These are phyloP conservation scores for Tetrao urogallus DNA, from an alignment of 2,113 vertebrate genomes.

Conservation along the genomic window DNA sequence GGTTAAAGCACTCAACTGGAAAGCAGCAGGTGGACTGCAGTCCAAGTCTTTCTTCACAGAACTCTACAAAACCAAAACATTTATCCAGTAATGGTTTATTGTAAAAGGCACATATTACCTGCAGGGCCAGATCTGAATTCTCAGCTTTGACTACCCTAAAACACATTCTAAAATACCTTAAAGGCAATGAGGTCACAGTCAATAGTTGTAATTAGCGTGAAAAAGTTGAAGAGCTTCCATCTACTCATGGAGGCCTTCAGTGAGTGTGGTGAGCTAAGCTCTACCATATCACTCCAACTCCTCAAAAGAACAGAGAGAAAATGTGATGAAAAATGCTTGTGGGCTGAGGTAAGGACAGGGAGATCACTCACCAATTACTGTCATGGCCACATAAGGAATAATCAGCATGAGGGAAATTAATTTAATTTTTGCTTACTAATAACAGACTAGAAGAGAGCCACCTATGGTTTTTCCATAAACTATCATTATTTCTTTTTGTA, in stretches of 20 bases:
- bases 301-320: not conserved
- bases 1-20: not conserved
- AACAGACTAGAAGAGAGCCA: not conserved
- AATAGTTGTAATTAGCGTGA: not conserved
- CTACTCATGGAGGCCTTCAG: not conserved
- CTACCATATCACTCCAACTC: not conserved
- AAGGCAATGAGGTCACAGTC: not conserved
- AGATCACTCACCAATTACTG: not conserved
- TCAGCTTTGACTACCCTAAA: not conserved
- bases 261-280: not conserved
- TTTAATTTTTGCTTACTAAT: not conserved
- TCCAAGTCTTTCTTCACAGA: not conserved
- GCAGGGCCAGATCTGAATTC: not conserved
- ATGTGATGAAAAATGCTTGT: not conserved
- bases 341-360: not conserved
- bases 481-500: not conserved
- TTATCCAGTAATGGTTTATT: not conserved
- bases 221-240: not conserved
- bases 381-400: not conserved
- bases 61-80: not conserved
- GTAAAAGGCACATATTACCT: not conserved
- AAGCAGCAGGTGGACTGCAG: not conserved
- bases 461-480: not conserved
- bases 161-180: not conserved
- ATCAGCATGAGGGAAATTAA: not conserved